Evolutionary conservation across 2,888 invertebrate species (phyloP), one percentile per base, ranked within the genome.

Genomic region (Dicranocentrus wangi): DNA sequence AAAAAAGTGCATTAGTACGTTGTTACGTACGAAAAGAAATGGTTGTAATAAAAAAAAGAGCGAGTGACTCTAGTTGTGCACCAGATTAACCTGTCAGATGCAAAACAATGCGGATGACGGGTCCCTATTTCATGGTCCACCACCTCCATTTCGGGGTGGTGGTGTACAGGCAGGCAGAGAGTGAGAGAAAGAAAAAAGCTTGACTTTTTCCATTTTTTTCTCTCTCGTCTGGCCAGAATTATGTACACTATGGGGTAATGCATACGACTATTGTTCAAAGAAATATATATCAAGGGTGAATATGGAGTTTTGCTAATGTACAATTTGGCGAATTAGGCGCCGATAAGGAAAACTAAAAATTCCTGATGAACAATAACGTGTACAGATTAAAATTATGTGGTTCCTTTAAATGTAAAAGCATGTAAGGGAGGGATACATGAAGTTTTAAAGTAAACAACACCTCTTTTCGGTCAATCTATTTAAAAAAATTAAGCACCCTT

Each of bases 81-180:
- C 77, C 82, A 85, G 84, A 86, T 86, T 86, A 85, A 86, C 85
- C 86, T 86, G 86, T 86, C 86, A 86, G 76, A 82, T 82, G 83
- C 84, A 85, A 85, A 83, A 86, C 85, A 86, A 85, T 84, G 84
- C 81, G 82, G 82, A 81, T 84, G 85, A 86, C 85, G 85, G 83
- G 73, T 84, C 84, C 83, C 85, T 82, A 86, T 86, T 86, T 86
- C 86, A 86, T 82, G 86, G 85, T 84, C 85, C 86, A 83, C 70
- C 85, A 85, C 86, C 81, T 85, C 73, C 70, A 73, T 82, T 81
- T 65, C 39, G 71, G 28, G 27, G 28, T 32, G 2, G 10, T 15
- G 27, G 8, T 27, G 17, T n/a, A 21, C 58, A 17, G 25, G 2
- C 25, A 51, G n/a, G n/a, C 3, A 21, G 8, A 58, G n/a, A 39